Conservation (phyloP, 37 sponge, comb jelly and placozoan species). For the Chondrilla cf. caribensis region DNA sequence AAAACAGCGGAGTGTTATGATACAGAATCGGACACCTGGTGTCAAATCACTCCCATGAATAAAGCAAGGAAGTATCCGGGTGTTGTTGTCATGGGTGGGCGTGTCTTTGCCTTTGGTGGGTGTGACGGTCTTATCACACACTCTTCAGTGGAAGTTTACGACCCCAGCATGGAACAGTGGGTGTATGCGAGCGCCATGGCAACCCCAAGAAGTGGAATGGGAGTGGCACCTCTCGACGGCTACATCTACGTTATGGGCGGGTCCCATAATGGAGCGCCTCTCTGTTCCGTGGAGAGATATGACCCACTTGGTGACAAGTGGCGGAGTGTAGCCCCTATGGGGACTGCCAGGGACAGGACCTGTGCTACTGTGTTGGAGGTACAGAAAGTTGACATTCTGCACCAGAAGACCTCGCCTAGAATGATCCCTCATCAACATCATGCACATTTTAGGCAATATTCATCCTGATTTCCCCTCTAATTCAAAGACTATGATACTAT, state of each 20-base stretch:
- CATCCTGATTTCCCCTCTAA: neutral
- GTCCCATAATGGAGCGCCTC: conserved; percentile 37
- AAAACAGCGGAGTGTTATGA: conserved; percentile 64
- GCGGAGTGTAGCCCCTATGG: conserved; percentile 43
- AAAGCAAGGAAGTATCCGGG: conserved; percentile 54
- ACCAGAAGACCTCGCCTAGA: neutral
- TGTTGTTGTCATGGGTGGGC: conserved; percentile 25
- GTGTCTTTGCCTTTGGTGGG: conserved; percentile 52
- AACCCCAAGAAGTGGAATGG: conserved; percentile 51
- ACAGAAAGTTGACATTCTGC: neutral
- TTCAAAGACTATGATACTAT: too few species aligned
- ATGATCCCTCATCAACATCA: neutral
- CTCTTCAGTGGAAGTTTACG: conserved; percentile 48
- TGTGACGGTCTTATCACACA: conserved; percentile 26
- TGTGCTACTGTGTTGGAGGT: conserved; percentile 25
- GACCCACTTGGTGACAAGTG: conserved; percentile 65
- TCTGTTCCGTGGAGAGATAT: conserved; percentile 47
- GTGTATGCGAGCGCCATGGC: conserved; percentile 39
- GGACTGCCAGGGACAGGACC: conserved; percentile 4
- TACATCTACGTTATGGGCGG: conserved; percentile 62
- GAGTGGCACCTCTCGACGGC: conserved; percentile 41
- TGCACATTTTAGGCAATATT: neutral
- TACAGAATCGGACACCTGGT: conserved; percentile 39
- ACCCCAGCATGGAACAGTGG: conserved; percentile 60
- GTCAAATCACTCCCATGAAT: conserved; percentile 39